Evolutionary conservation across 2,113 vertebrate species (phyloP), one percentile per base, ranked within the genome.

Genomic region (Silurus glanis): DNA sequence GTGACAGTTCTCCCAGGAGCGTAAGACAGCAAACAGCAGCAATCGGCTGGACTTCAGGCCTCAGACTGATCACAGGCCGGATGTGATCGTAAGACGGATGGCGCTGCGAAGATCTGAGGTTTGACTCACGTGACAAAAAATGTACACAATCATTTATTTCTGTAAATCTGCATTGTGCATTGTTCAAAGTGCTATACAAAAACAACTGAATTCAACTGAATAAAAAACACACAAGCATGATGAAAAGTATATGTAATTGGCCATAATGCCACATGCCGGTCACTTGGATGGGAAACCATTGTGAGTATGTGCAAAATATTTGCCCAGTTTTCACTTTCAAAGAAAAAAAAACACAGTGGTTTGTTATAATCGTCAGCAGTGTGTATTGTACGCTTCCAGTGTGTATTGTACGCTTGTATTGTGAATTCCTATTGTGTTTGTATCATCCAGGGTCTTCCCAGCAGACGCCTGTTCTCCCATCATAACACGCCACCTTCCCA

Each of bases 381-480:
- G n/a, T n/a, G n/a, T n/a, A n/a, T n/a, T n/a, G n/a, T n/a, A n/a
- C n/a, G n/a, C n/a, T n/a, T n/a, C n/a, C n/a, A n/a, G n/a, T n/a
- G n/a, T n/a, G n/a, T n/a, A n/a, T n/a, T n/a, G n/a, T n/a, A n/a
- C n/a, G n/a, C n/a, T n/a, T n/a, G n/a, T n/a, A n/a, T n/a, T n/a
- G n/a, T n/a, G n/a, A n/a, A n/a, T n/a, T n/a, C 51, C 25, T 17
- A 51, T 8, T 75, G 61, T 51, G 17, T 49, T 83, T 53, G 4
- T 74, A 66, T 64, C 21, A 58, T 51, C 55, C 88, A 95, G 96
- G 96, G 95, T 12, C 93, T 97, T 88, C 94, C 94, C 10, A 88
- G 64, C 51, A 93, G 93, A 88, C 91, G 91, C 55, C 88, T 97
- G 23, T 89, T 96, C 64, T 91, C 84, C 67, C 94, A 95, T 66